Base-by-base conservation (phyloP, 2,113 vertebrate genomes). In the Aphyosemion australe region DNA sequence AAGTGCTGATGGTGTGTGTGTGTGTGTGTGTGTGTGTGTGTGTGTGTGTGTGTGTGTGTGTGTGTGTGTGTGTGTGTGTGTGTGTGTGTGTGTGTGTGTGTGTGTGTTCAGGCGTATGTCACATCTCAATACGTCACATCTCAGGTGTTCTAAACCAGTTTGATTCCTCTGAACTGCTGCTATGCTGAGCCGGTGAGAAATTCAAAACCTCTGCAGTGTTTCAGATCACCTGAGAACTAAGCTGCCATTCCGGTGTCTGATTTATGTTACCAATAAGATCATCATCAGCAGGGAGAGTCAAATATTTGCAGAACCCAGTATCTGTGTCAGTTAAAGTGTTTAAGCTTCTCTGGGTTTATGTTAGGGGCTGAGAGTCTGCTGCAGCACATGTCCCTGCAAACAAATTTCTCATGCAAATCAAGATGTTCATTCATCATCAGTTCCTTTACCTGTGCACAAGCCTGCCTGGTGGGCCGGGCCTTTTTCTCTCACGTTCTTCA, bases 401-500 rank as follows among this genome's bases (percentile, higher is more conserved):
- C 46, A 54, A 15, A 84, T 89, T 86, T 86, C 15, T 79, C 76
- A 78, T 80, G 66, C 83, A 82, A 86, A 86, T 69, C 31, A 10
- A 18, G 19, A 62, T 4, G 32, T 19, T 61, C 34, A 37, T 8
- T 54, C 51, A 12, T 19, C 56, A 57, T 34, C 50, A 32, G 66
- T 46, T 54, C 39, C 20, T 45, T 85, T 90, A 99, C 97, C 97
- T 78, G 96, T 97, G 78, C 94, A 94, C 58, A 99, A 87, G 58
- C 97, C 97, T 0, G 97, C 96, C 85, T 90, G 91, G 67, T 99
- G 94, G 10, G 97, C 97, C 0, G 97, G 96, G 65, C 97, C 96
- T 0, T 92, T 95, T 32, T 96, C 96, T 87, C 95, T 93, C 90
- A 99, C 96, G 14, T 90, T 96, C 93, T 99, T 99, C 65, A 99